Evolutionary conservation across 2,888 invertebrate species (phyloP).

Genomic region (Agapostemon virescens): DNA sequence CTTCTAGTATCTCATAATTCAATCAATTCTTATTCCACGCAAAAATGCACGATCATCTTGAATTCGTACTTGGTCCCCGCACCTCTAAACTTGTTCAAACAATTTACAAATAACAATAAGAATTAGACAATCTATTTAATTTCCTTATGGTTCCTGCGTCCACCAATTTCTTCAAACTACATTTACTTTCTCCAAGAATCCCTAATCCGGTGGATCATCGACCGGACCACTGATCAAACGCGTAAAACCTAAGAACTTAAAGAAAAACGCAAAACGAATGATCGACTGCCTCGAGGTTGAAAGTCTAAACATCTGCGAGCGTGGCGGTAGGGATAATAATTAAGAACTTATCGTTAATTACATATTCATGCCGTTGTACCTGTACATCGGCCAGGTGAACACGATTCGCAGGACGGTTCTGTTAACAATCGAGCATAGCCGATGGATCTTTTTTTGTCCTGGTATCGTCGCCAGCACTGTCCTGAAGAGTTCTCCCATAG

Average conservation of each 20-base stretch:
- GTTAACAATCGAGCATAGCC: neutral
- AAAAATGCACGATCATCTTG: no score
- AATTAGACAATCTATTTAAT: no score
- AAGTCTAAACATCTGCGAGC: neutral
- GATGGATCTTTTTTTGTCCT: neutral
- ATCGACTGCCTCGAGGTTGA: neutral
- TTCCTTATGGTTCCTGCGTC: no score
- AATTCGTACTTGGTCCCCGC: no score
- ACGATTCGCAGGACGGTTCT: neutral
- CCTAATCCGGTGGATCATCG: no score
- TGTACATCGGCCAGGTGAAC: neutral
- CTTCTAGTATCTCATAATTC: no score
- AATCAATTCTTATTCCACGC: no score
- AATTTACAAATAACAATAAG: no score
- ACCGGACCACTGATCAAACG: neutral
- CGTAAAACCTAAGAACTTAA: rapidly evolving
- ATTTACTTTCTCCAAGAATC: no score
- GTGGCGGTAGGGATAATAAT: neutral
- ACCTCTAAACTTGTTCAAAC: no score
- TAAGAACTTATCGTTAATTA: neutral
- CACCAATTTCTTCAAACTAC: no score
- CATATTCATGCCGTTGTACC: neutral
- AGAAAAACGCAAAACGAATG: neutral
- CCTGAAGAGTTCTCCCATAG: neutral
- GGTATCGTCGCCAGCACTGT: no score